A percentile compares a stretch with the other conserved stretches of the same genome.
phyloP scores from a whole-genome alignment of 2,797 vertebrate genomes.

The Buceros bicornis region DNA sequence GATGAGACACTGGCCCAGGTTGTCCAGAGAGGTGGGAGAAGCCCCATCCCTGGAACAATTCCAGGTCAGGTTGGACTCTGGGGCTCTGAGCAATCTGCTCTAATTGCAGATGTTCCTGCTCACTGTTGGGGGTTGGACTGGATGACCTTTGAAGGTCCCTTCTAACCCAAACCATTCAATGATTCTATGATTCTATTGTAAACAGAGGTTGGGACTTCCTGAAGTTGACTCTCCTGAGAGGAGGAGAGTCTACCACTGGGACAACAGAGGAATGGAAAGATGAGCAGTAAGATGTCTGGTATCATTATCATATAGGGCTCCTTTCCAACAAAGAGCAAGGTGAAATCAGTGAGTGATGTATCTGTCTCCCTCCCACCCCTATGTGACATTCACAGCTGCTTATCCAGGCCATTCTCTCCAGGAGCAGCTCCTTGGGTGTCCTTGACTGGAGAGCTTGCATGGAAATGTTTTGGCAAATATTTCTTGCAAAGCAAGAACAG shows the following conservation, averaged over 20 bases:
- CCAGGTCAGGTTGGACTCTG: no score
- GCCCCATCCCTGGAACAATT: no score
- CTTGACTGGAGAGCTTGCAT: background rate
- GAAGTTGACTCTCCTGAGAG: background rate
- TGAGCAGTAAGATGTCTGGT: background rate
- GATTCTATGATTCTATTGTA: no score
- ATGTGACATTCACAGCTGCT: background rate
- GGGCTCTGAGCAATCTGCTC: no score
- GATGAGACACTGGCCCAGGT: no score
- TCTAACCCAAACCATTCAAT: no score
- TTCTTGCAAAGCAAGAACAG: background rate
- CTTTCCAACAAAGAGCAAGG: slow-evolving; percentile 39
- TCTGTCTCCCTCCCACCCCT: background rate
- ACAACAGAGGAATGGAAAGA: background rate
- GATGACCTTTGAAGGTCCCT: no score
- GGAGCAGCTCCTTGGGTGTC: background rate
- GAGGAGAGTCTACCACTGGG: background rate
- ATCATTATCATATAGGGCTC: background rate
- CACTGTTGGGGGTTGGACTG: no score
- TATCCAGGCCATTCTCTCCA: background rate
- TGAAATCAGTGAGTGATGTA: slow-evolving; percentile 21
- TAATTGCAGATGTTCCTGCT: no score
- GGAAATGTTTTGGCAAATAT: background rate
- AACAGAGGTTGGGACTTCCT: background rate
- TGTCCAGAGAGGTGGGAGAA: no score